Base-by-base conservation (phyloP, 2,113 vertebrate genomes). In the Notothenia coriiceps region DNA sequence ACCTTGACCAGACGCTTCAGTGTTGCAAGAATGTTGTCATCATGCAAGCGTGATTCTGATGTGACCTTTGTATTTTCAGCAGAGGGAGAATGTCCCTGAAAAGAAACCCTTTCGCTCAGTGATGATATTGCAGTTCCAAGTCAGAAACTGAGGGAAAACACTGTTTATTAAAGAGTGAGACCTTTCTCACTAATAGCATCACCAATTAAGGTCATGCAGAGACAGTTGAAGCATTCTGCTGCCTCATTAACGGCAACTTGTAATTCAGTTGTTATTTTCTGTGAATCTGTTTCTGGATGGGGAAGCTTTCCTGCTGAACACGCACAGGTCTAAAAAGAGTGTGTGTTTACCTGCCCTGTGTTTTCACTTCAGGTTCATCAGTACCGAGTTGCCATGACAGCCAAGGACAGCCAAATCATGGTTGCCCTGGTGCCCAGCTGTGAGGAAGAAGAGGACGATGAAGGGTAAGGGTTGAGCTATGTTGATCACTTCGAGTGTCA, bases 361-460 rank as follows among this genome's bases (percentile, higher is more conserved):
- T 44, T 66, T 64, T 55, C 4, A 13, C 70, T 29, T 2, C 66
- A 99, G 98, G 96, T 99, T 79, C 97, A 98, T 78, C 98, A 99
- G 91, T 99, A 99, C 91, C 94, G 97, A 55, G 96, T 97, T 3
- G 96, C 98, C 61, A 99, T 99, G 97, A 99, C 98, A 0, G 97
- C 98, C 20, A 99, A 99, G 83, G 98, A 99, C 93, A 98, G 98
- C 88, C 99, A 98, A 76, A 94, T 99, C 87, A 99, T 99, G 97
- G 96, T 98, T 0, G 92, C 96, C 1, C 95, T 99, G 9, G 96
- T 97, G 2, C 97, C 98, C 10, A 95, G 95, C 51, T 88, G 91
- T 17, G 96, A 97, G 84, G 96, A 97, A 0, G 94, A 97, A 67
- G 96, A 96, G 46, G 95, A 96, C 52, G 95, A 96, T 0, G 94